Evolutionary conservation across 2,888 invertebrate species (phyloP), one percentile per base, ranked within the genome.

Genomic region (Neelides folsomi): DNA sequence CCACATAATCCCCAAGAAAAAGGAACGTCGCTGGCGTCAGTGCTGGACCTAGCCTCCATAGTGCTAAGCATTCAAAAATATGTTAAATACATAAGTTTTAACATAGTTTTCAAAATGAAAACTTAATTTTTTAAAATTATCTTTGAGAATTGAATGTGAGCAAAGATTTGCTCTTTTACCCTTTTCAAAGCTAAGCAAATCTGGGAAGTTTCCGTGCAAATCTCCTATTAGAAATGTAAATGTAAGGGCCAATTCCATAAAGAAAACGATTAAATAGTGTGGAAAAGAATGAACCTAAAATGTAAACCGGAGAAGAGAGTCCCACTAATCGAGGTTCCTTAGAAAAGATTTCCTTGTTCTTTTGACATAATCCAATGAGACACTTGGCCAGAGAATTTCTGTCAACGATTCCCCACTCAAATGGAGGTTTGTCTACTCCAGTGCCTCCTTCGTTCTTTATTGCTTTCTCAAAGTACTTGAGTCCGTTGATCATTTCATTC

Each of bases 1-100:
- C 85, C 18, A 85, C 83, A 68, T 79, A 85, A 70, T 85, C 85
- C 0, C 85, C 85, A 1, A 85, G 75, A 69, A 84, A 83, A 7
- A 85, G 71, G 52, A 83, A 71, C 15, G 73, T 75, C 4, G 78
- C 76, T 0, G 83, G 81, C 9, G 78, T 76, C 42, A 83, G 70
- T 7, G 76, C 72, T 0, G 79, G 75, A 0, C 83, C 82, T 53
- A 79, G 71, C 15, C 80, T 73, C 84, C 84, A 85, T 12, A 85
- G 70, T 0, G 77, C 75, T 54, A 27, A 27, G 7, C 3, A 27
- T 27, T 27, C 3, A 3, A 27, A n/a, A n/a, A n/a, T n/a, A n/a
- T n/a, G n/a, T n/a, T n/a, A n/a, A n/a, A n/a, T n/a, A n/a, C n/a
- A n/a, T n/a, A n/a, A n/a, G n/a, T n/a, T n/a, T n/a, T n/a, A n/a